phyloP scores from a whole-genome alignment of 2,888 invertebrate genomes.

The Amiota minor region DNA sequence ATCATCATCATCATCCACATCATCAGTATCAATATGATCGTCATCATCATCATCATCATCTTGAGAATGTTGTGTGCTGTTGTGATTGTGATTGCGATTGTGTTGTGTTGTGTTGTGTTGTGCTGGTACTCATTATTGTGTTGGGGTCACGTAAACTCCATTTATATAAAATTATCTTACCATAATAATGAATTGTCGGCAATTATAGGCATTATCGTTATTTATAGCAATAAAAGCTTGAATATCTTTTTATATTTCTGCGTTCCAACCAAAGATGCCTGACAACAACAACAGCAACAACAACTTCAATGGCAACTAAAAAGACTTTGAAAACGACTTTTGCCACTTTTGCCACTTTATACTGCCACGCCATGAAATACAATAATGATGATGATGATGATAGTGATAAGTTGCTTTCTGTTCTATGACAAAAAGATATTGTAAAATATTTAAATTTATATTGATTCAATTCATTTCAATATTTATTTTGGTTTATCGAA shows the following conservation, averaged over 20 bases:
- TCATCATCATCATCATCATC: constrained; percentile 1
- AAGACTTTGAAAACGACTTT: too few species aligned
- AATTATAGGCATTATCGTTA: constrained; percentile 74
- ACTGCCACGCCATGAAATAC: too few species aligned
- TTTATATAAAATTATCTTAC: constrained; percentile 72
- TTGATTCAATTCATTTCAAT: too few species aligned
- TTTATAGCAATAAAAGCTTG: constrained; percentile 70
- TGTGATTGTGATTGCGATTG: background rate
- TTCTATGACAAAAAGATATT: too few species aligned
- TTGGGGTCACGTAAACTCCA: constrained; percentile 73
- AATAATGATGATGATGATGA: too few species aligned
- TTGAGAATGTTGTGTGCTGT: constrained; percentile 10
- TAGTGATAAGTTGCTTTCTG: too few species aligned
- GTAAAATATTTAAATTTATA: too few species aligned
- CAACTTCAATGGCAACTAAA: too few species aligned
- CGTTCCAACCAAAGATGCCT: background rate
- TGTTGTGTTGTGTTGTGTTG: background rate
- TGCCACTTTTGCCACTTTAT: too few species aligned
- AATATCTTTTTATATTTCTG: constrained; percentile 2
- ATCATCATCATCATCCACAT: background rate
- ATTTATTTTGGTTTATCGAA: too few species aligned
- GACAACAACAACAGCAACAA: too few species aligned
- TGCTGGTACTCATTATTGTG: constrained; percentile 42
- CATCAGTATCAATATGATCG: background rate
- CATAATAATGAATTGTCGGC: constrained; percentile 74